Conservation (phyloP, 2,888 invertebrate genomes). For the Globia sparganii region DNA sequence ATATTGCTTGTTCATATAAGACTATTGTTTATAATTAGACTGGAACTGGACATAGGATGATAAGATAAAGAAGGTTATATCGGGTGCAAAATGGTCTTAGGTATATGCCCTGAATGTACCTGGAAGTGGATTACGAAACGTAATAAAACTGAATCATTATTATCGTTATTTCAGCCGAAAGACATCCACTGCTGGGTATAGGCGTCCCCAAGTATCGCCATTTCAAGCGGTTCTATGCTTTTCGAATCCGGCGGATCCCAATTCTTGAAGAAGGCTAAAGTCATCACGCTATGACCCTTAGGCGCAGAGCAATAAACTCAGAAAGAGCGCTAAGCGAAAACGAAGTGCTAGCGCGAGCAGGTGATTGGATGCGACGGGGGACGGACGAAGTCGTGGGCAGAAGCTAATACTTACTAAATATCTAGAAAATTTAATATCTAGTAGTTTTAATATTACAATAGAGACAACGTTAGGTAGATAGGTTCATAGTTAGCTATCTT, state of each 20-base stretch:
- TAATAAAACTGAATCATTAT: background rate
- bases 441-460: background rate
- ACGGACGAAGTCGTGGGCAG: no score
- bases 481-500: background rate
- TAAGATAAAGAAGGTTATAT: conserved; percentile 13
- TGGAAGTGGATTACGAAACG: background rate
- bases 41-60: background rate
- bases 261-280: no score
- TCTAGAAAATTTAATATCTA: background rate
- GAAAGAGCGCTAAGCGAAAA: no score
- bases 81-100: background rate
- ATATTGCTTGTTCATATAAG: conserved; percentile 12
- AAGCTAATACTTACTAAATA: no score
- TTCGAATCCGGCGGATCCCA: no score
- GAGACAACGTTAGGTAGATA: background rate
- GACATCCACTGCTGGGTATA: no score
- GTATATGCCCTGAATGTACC: background rate
- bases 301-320: no score
- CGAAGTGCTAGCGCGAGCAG: no score
- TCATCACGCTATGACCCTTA: no score
- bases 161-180: background rate
- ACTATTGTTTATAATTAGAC: conserved; percentile 16
- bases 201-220: no score
- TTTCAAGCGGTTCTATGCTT: no score
- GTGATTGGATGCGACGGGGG: no score